Evolutionary conservation across 2,113 vertebrate species (phyloP).

Genomic region (Melospiza melodia): DNA sequence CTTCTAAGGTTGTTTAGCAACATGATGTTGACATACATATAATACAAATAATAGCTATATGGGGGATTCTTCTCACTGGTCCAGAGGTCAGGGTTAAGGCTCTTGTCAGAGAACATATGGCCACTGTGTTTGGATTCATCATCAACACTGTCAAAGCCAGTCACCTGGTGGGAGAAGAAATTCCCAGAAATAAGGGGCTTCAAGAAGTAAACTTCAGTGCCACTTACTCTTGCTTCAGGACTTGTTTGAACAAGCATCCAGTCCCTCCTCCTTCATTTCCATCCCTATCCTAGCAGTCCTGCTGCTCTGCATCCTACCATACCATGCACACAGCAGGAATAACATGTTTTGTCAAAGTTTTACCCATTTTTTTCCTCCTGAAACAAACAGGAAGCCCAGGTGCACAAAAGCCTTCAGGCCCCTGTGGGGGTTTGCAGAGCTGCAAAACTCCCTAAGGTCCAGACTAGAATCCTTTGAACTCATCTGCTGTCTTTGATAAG

Average conservation of each 20-base stretch:
- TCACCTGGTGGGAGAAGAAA: conserved; percentile 79
- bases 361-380: not conserved
- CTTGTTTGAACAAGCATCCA: not conserved
- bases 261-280: not conserved
- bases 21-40: conserved; percentile 99
- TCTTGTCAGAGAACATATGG: conserved; percentile 95
- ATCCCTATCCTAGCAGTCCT: not conserved
- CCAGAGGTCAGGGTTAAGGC: conserved; percentile 92
- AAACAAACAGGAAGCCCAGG: not conserved
- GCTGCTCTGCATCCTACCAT: not conserved
- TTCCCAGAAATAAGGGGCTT: not conserved
- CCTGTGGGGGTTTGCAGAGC: not conserved
- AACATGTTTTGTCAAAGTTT: not conserved
- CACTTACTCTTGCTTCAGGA: not conserved
- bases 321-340: not conserved
- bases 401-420: not conserved
- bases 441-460: not conserved
- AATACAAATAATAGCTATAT: conserved; percentile 96
- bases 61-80: conserved; percentile 90
- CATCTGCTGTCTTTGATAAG: not conserved
- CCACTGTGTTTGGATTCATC: conserved; percentile 98
- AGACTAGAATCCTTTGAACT: not conserved
- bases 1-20: conserved; percentile 96
- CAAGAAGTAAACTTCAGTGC: not conserved
- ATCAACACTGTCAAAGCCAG: conserved; percentile 97